Evolutionary conservation across 30 jellyfish, hydroid and myxozoan species (phyloP), one percentile per base, ranked within the genome.

Genomic region (Sanderia malayensis): DNA sequence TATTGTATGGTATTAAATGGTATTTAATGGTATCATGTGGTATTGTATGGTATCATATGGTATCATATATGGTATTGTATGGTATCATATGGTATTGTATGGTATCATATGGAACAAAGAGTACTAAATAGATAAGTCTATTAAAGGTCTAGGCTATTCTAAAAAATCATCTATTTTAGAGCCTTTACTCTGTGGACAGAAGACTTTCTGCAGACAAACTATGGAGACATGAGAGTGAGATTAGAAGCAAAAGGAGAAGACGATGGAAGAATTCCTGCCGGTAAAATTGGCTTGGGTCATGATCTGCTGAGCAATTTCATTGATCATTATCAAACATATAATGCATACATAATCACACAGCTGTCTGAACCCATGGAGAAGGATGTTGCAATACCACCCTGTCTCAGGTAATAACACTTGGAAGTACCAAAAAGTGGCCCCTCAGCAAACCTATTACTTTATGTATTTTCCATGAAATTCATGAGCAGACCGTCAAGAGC

Each of bases 341-440:
- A 83, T 74, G 80, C 65, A 21, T 83, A 83, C 59, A 55, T 73
- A 8, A 74, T 83, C n/a, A 22, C 95, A 19, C 95, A 83, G 84
- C 46, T 83, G 20, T 84, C 95, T 34, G 69, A 28, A 30, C 95
- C 95, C 30, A 83, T 83, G 88, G 88, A 83, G 57, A 73, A 34
- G 37, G 95, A 83, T 61, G 68, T 83, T 0, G 26, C 44, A 58
- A 59, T 83, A 7, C 95, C 73, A 0, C 80, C 87, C 31, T 83
- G 95, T 31, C 47, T 83, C 13, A 72, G 88, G 95, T 83, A 22
- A 15, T n/a, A n/a, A n/a, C n/a, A n/a, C n/a, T n/a, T n/a, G n/a
- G n/a, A n/a, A n/a, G n/a, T n/a, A n/a, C n/a, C n/a, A n/a, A n/a
- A n/a, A n/a, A n/a, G n/a, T n/a, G n/a, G n/a, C n/a, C n/a, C n/a